Evolutionary conservation across 2,888 invertebrate genomes (phyloP), one percentile per base, ranked within the genome.

Genomic region (Cremastobaeus sp.): DNA sequence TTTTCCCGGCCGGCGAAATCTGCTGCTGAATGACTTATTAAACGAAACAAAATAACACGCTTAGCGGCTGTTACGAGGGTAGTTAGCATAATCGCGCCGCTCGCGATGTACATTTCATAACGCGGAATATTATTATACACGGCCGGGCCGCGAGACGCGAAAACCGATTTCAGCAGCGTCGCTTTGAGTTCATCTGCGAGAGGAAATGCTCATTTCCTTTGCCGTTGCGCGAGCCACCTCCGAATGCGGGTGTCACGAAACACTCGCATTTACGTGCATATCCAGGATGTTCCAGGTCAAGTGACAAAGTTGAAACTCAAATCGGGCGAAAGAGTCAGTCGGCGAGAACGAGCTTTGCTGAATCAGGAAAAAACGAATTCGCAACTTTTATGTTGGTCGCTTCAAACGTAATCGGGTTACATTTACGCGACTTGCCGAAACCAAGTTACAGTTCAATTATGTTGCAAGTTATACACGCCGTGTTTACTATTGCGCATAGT

Each of bases 271-370:
- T 34, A 45, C 41, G 28, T 25, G 30, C 28, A 39, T 17, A 39
- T 39, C 25, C 45, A 3, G 17, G 20, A 21, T 50, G 18, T 43
- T 68, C 59, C 59, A 50, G 68, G 68, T 68, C 50, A 50, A 50
- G 48, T 43, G 57, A 57, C 59, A 68, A 59, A 59, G 41, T 66
- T 35, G 34, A 41, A 66, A 41, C 50, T 50, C 43, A 59, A 59
- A 68, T 68, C 50, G 39, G 37, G 25, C 39, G 47, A 37, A 55
- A 66, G 34, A 47, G 30, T 39, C 21, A 39, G 65, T 48, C 21
- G 34, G 17, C 45, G 41, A 34, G 17, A 37, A 45, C 18, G 6
- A 2, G 28, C 3, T 47, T 37, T 32, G 21, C 15, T 32, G 35
- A 54, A 55, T 66, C 39, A 54, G n/a, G 45, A 48, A 50, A 48